Conservation (phyloP, 2,888 invertebrate species). For the Hedya salicella region DNA sequence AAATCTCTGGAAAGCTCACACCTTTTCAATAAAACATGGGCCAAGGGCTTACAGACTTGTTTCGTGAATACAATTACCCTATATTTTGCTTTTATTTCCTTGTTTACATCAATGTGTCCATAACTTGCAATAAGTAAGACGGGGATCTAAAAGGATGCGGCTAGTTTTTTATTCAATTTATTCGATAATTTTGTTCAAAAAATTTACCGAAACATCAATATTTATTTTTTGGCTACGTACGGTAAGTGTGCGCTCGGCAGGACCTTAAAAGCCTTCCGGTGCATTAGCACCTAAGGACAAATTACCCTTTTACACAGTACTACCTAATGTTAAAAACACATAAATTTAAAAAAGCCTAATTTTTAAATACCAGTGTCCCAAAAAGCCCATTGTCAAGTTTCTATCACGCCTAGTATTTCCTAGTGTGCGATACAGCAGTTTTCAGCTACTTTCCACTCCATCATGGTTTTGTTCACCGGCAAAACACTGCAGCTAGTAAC, state of each 20-base stretch:
- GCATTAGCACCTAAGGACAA: too few species aligned
- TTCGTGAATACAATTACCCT: slow-evolving; percentile 43
- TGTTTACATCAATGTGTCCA: slow-evolving; percentile 41
- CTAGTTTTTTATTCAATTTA: too few species aligned
- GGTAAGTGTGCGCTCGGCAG: not conserved
- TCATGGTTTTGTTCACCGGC: slow-evolving; percentile 52
- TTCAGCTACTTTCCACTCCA: slow-evolving; percentile 47
- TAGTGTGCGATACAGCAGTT: slow-evolving; percentile 22
- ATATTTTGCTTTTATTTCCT: slow-evolving; percentile 41
- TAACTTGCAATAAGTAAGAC: slow-evolving; percentile 10
- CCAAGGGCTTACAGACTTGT: slow-evolving; percentile 39
- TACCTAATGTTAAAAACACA: too few species aligned
- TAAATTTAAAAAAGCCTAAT: too few species aligned
- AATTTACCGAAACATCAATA: not conserved
- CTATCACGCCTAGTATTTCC: too few species aligned
- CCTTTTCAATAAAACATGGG: slow-evolving; percentile 61
- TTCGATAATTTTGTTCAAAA: too few species aligned
- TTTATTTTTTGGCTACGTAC: not conserved
- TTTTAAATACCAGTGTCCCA: too few species aligned
- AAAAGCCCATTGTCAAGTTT: too few species aligned
- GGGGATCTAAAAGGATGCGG: not conserved
- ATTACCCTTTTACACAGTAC: too few species aligned
- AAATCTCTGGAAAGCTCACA: slow-evolving; percentile 56
- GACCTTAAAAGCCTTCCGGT: not conserved
- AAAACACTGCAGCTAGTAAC: slow-evolving; percentile 59